Evolutionary conservation across 64 coral and sea anemone species (phyloP).

Genomic region (Porites lutea): DNA sequence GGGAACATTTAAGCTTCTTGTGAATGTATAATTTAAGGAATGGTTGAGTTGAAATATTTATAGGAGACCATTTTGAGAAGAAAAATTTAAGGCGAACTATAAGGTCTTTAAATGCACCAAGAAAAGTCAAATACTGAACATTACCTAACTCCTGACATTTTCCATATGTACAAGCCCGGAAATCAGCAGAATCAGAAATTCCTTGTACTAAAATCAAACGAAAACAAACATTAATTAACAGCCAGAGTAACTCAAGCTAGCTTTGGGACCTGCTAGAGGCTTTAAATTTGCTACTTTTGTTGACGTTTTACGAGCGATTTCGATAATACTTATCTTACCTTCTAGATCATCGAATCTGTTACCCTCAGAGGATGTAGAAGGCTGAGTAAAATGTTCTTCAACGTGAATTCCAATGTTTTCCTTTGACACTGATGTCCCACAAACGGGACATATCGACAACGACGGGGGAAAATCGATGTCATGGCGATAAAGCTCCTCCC

Average conservation of each 20-base stretch:
- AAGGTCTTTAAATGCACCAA: background rate
- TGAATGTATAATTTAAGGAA: conserved; percentile 43
- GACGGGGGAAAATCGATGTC: conserved; percentile 75
- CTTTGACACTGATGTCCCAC: conserved; percentile 81
- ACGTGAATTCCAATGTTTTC: conserved; percentile 89
- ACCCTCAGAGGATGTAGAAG: conserved; percentile 64
- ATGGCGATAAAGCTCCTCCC: conserved; percentile 84
- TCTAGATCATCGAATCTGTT: conserved; percentile 68
- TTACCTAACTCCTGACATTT: conserved; percentile 91
- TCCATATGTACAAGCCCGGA: conserved; percentile 81
- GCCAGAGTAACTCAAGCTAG: background rate
- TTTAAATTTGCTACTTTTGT: conserved; percentile 11
- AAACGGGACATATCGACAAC: conserved; percentile 94
- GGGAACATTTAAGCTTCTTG: background rate
- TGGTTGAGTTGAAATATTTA: conserved; percentile 65
- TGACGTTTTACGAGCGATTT: background rate
- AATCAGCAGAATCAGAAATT: conserved; percentile 82
- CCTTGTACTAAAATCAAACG: conserved; percentile 76
- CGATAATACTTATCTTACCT: conserved; percentile 49
- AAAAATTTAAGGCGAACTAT: background rate
- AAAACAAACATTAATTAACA: background rate
- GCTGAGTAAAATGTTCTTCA: conserved; percentile 89
- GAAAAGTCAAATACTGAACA: background rate
- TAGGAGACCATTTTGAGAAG: conserved; percentile 7
- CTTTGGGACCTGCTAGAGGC: conserved; percentile 44